Percentiles rank a stretch among this genome's conserved stretches.
These are phyloP conservation scores for Recurvirostra avosetta DNA, from an alignment of 2,113 vertebrate species.

Conservation along the genomic window DNA sequence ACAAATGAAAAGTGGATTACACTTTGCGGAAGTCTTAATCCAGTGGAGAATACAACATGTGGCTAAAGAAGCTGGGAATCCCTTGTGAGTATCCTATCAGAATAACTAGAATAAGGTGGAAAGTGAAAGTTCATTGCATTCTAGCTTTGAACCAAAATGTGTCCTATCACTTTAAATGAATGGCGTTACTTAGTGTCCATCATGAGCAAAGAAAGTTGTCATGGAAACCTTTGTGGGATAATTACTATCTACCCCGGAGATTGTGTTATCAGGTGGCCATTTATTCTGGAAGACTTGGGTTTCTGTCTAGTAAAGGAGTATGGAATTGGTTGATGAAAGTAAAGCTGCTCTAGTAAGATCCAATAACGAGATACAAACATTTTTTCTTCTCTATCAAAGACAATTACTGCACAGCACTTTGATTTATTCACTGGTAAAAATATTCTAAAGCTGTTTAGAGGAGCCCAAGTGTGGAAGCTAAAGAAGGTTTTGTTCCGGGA, in stretches of 20 bases:
- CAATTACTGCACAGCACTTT: neutral
- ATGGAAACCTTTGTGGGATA: constrained; percentile 13
- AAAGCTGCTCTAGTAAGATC: neutral
- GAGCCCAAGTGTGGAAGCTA: neutral
- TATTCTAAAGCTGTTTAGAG: neutral
- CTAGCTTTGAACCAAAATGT: neutral
- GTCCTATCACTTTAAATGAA: neutral
- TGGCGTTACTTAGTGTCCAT: neutral
- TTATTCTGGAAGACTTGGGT: neutral
- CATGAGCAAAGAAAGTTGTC: constrained; percentile 17
- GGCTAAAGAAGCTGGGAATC: neutral
- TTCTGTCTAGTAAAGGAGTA: neutral
- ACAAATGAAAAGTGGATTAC: neutral
- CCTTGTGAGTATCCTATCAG: neutral
- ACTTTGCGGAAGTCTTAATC: neutral
- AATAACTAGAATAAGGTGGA: neutral
- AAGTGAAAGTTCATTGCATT: neutral
- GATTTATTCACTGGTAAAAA: constrained; percentile 4
- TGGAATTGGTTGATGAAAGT: neutral
- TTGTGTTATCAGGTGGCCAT: neutral
- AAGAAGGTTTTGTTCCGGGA: neutral
- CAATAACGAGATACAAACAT: neutral
- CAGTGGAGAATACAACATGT: neutral
- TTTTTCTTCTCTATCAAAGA: neutral
- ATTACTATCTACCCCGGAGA: neutral